Conservation (phyloP, 2,888 invertebrate genomes). For the Ormyrus pomaceus region DNA sequence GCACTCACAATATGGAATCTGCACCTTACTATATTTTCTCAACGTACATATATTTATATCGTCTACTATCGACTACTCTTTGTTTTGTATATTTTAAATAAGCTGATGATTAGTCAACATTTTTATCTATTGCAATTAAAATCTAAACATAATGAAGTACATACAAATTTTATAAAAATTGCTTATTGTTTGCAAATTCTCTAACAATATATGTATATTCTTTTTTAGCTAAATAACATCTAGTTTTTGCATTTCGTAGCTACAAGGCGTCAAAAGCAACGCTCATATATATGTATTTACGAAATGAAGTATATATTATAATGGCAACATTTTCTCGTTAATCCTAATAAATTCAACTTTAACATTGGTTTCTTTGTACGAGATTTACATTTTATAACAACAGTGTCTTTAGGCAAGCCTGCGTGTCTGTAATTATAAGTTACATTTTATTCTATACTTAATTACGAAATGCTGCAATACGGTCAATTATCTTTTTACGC, state of each 20-base stretch:
- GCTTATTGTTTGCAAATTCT: neutral
- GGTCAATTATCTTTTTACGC: conserved; percentile 23
- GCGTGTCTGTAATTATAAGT: conserved; percentile 25
- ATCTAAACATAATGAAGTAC: neutral
- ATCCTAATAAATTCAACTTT: conserved; percentile 13
- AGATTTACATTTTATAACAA: conserved; percentile 27
- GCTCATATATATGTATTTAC: conserved; percentile 22
- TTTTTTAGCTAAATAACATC: conserved; percentile 8
- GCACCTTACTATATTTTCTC: no score
- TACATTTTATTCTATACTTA: conserved; percentile 15
- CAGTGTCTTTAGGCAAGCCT: conserved; percentile 13
- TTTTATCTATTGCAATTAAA: neutral
- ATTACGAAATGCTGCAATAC: conserved; percentile 32
- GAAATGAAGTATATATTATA: conserved; percentile 7
- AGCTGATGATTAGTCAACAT: no score
- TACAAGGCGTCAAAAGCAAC: conserved; percentile 29
- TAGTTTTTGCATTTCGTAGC: conserved; percentile 20
- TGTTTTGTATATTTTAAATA: no score
- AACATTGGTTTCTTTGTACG: conserved; percentile 17
- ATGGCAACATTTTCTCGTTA: conserved; percentile 22
- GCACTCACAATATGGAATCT: no score
- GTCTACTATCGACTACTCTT: no score
- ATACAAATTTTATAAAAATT: neutral
- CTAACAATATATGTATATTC: neutral
- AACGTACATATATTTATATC: no score